These are phyloP conservation scores for Semnopithecus entellus DNA, from an alignment of 2,113 vertebrate genomes.

Conservation along the genomic window DNA sequence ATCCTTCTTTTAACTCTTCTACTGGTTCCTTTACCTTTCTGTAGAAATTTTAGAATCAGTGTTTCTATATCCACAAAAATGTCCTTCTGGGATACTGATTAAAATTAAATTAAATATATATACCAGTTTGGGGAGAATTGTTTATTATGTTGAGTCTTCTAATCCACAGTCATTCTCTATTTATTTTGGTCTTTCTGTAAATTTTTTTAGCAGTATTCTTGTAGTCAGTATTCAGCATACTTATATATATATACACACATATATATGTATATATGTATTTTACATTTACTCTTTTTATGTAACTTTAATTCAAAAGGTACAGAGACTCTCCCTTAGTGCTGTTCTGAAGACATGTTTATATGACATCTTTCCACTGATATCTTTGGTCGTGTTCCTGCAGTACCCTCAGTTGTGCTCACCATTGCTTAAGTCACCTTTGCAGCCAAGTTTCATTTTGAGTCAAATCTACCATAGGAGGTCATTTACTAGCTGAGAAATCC, in stretches of 20 bases:
- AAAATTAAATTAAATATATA: neutral
- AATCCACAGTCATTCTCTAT: neutral
- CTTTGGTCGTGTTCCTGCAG: neutral
- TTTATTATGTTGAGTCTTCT: neutral
- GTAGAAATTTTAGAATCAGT: neutral
- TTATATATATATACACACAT: neutral
- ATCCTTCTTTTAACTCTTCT: neutral
- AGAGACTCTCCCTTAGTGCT: neutral
- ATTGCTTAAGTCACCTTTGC: neutral
- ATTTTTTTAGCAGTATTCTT: neutral
- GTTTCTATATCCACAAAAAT: neutral
- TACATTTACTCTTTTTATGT: neutral
- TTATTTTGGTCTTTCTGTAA: neutral
- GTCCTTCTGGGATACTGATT: neutral
- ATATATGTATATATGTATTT: neutral
- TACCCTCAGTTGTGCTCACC: neutral
- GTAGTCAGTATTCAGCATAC: neutral
- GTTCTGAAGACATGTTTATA: neutral
- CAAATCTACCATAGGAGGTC: neutral
- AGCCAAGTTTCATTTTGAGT: conserved; percentile 5
- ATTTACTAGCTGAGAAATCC: neutral
- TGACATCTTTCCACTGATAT: neutral
- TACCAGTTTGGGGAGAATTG: neutral
- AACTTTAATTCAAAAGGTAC: neutral
- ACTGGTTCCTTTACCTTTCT: neutral